These are phyloP conservation scores for Uropsilus gracilis DNA, from an alignment of 2,113 vertebrate genomes.

Conservation along the genomic window DNA sequence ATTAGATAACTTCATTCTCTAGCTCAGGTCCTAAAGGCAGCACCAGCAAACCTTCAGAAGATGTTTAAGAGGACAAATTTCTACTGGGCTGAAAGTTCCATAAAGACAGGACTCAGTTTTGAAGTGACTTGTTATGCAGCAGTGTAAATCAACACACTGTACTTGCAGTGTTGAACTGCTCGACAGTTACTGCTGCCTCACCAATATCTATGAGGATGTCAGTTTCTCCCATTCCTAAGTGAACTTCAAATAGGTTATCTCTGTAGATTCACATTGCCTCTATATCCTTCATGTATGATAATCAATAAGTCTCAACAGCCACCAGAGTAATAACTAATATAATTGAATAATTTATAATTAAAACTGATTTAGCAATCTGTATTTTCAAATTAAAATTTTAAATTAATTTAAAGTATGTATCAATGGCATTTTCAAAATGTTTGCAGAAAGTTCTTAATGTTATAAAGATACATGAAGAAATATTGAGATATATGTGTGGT, in stretches of 20 bases:
- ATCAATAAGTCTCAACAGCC: not conserved
- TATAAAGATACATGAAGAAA: not conserved
- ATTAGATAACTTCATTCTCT: not conserved
- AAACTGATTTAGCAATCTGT: not conserved
- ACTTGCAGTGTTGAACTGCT: not conserved
- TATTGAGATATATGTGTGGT: not conserved
- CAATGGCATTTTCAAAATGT: slow-evolving; percentile 17
- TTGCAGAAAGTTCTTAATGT: not conserved
- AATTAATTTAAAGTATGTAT: not conserved
- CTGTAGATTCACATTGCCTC: not conserved
- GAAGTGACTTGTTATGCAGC: not conserved
- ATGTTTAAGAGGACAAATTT: not conserved
- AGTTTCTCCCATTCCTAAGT: not conserved
- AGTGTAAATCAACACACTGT: not conserved
- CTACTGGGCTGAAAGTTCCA: not conserved
- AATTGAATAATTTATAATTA: not conserved
- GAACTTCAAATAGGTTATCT: not conserved
- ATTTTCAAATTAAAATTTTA: slow-evolving; percentile 33
- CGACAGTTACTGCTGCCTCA: not conserved
- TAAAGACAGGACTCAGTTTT: not conserved
- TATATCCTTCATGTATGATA: not conserved
- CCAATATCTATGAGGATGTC: not conserved
- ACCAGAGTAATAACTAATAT: not conserved
- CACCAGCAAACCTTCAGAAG: not conserved
- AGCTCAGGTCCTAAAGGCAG: not conserved